phyloP scores from a whole-genome alignment of 2,113 vertebrate species.

The Danio rerio region DNA sequence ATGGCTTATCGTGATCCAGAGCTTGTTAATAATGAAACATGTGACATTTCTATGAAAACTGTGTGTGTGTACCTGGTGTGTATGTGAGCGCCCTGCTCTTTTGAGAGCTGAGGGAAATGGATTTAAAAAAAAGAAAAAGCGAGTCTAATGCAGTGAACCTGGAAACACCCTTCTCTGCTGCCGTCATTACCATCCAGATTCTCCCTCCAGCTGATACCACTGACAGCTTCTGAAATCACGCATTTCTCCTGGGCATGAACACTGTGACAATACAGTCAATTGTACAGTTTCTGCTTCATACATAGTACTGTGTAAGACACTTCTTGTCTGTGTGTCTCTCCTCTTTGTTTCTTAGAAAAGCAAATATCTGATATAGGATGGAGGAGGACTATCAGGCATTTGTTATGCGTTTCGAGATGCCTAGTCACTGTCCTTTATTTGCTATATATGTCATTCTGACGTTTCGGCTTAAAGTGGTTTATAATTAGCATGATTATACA shows the following conservation, averaged over 20 bases:
- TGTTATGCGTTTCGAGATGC: neutral
- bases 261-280: constrained; percentile 39
- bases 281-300: constrained; percentile 40
- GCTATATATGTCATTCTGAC: neutral
- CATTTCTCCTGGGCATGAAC: constrained; percentile 23
- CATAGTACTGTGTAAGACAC: constrained; percentile 3
- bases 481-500: no score
- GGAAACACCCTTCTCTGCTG: constrained; percentile 54
- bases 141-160: constrained; percentile 58
- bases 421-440: constrained; percentile 7
- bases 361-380: constrained; percentile 35
- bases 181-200: constrained; percentile 45
- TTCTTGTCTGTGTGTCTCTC: neutral
- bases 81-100: neutral
- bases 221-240: constrained; percentile 7
- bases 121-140: constrained; percentile 57
- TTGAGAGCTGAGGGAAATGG: constrained; percentile 58
- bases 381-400: neutral
- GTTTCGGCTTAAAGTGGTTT: no score
- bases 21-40: constrained; percentile 49
- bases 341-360: constrained; percentile 18
- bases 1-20: constrained; percentile 34
- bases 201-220: constrained; percentile 37
- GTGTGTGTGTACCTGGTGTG: neutral
- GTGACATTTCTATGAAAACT: constrained; percentile 40